Conservation (phyloP, 2,113 vertebrate genomes). For the Nibea coibor region DNA sequence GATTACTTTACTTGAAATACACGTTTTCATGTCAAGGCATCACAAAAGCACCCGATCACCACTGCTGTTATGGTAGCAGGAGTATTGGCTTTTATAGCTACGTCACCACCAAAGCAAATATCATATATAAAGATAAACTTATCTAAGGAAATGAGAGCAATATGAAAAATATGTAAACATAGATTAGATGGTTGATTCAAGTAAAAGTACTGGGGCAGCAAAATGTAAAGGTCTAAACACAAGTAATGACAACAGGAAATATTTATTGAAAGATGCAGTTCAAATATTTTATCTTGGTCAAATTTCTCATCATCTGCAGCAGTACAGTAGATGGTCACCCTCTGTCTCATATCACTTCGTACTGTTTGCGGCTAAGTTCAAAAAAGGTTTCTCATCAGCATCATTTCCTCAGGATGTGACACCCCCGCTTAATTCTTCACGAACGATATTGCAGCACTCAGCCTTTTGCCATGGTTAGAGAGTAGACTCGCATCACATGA, state of each 20-base stretch:
- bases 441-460: neutral
- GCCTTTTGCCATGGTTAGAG: neutral
- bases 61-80: too few relatives aligned
- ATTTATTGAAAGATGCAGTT: neutral
- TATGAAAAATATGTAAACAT: too few relatives aligned
- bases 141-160: too few relatives aligned
- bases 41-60: neutral
- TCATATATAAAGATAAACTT: too few relatives aligned
- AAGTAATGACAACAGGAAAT: neutral
- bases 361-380: neutral
- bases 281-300: neutral
- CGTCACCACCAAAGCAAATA: too few relatives aligned
- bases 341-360: neutral
- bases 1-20: conserved; percentile 3
- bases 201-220: too few relatives aligned
- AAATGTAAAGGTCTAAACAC: too few relatives aligned
- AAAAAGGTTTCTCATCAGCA: neutral
- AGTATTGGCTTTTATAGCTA: too few relatives aligned
- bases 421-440: neutral
- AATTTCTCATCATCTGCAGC: too few relatives aligned
- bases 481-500: neutral
- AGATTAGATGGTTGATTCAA: too few relatives aligned
- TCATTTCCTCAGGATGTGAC: neutral
- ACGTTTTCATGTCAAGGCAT: neutral
- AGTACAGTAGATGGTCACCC: too few relatives aligned